Base-by-base conservation (phyloP, 2,888 invertebrate genomes). In the Brachylomia viminalis region DNA sequence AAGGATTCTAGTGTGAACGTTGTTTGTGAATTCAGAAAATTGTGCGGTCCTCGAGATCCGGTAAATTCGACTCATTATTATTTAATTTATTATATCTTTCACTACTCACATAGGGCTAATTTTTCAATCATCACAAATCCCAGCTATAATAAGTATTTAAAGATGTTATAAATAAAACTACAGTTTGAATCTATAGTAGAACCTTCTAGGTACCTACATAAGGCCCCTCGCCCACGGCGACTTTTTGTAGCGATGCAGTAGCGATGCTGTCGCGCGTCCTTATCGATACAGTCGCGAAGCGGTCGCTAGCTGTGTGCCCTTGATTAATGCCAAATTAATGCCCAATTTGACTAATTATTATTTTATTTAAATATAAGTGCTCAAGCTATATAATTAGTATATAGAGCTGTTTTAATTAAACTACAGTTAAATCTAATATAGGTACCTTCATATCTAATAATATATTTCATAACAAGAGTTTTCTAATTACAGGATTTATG, bases 31-130 rank as follows among this genome's bases (percentile, higher is more conserved):
- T 99, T 99, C 93, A 97, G 99, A 87, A 98, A 98, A 89, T 97
- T 99, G 87, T 98, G 98, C 90, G 99, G 99, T 0, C 99, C 99
- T 2, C 97, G 97, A 91, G 99, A 99, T 97, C 98, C 96, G 85
- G 96, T 96, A 91, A 73, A 38, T 30, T 59, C 4, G 0, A 45
- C 0, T 33, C 2, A 2, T 30, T 42, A 30, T 72, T 27, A 38
- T 30, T 47, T 38, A 38, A 58, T 68, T 72, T 20, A 13, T 30
- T 27, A 17, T 7, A 30, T 30, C 15, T 47, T 27, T 17, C 69
- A 8, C 45, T 68, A 33, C n/a, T 38, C n/a, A n/a, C n/a, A n/a
- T n/a, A 38, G 8, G 52, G 52, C 27, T 2, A 1, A 20, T 42
- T 38, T 11, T 20, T 4, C 27, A 38, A 56, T 42, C 20, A 64